These are phyloP conservation scores for Myrmecophaga tridactyla DNA, from an alignment of 2,113 vertebrate species.

Conservation along the genomic window DNA sequence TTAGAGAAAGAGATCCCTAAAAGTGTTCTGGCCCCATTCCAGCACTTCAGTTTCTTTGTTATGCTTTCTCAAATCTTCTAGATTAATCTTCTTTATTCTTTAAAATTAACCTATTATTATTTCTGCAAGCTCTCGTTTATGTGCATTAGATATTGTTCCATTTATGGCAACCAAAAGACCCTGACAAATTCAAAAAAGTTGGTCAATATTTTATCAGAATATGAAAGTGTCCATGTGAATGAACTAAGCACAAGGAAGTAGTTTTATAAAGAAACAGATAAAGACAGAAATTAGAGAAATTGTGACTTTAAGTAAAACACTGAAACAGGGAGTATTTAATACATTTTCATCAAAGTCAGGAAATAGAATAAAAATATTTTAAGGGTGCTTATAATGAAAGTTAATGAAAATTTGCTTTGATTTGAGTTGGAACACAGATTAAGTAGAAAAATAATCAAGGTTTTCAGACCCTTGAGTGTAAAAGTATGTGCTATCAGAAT, in stretches of 20 bases:
- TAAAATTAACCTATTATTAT: neutral
- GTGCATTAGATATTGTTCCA: neutral
- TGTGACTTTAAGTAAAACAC: neutral
- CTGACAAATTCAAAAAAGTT: neutral
- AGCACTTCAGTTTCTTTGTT: neutral
- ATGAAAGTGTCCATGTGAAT: neutral
- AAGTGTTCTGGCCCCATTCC: neutral
- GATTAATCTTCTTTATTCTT: neutral
- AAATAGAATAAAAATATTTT: neutral
- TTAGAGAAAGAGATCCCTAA: neutral
- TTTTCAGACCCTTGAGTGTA: neutral
- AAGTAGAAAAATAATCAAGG: neutral
- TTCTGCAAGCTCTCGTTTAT: neutral
- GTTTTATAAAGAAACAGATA: neutral
- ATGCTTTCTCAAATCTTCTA: neutral
- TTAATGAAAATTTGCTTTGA: neutral
- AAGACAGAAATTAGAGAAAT: neutral
- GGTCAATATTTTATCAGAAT: neutral
- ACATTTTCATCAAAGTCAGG: neutral
- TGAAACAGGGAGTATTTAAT: neutral
- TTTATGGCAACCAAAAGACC: neutral
- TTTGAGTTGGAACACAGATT: neutral
- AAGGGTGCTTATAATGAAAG: neutral
- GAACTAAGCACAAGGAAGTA: neutral
- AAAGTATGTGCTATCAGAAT: neutral